Base-by-base conservation (phyloP, 2,113 vertebrate genomes). In the Hemibagrus wyckioides region DNA sequence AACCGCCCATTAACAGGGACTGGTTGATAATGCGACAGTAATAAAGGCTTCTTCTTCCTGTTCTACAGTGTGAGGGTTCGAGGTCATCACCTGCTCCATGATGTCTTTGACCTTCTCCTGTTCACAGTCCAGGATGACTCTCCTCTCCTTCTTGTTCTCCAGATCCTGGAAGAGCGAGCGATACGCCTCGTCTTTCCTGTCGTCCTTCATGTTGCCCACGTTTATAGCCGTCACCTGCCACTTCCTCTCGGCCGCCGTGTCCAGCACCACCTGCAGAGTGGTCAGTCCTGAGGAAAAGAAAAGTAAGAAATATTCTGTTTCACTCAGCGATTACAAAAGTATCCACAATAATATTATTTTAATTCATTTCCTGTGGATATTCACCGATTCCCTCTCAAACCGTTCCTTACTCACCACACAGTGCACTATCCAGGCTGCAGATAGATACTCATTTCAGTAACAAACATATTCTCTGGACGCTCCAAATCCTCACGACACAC, bases 221-320 rank as follows among this genome's bases (percentile, higher is more conserved):
- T 99, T 99, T 93, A 99, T 99, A 88, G 98, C 98, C 7, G 98
- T 99, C 94, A 99, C 98, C 91, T 99, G 98, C 98, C 98, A 99
- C 92, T 99, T 99, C 95, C 97, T 98, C 91, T 99, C 98, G 21
- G 98, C 98, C 10, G 98, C 98, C 10, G 96, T 98, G 93, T 99
- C 98, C 93, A 99, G 94, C 84, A 99, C 98, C 84, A 98, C 97
- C 95, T 99, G 98, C 84, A 99, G 93, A 0, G 98, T 99, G 33
- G 97, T 99, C 87, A 99, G 94, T 56, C 98, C 98, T 99, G 90
- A 59, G 17, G 33, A 5, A 15, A 14, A 33, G 17, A 0, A 41
- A 76, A 48, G 7, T 7, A 48, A 75, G 36, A 28, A 75, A 44
- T 6, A 39, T 21, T 2, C 7, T 15, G 8, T n/a, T 63, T 63